Conservation (phyloP, 2,888 invertebrate genomes). For the Pollenia angustigena region DNA sequence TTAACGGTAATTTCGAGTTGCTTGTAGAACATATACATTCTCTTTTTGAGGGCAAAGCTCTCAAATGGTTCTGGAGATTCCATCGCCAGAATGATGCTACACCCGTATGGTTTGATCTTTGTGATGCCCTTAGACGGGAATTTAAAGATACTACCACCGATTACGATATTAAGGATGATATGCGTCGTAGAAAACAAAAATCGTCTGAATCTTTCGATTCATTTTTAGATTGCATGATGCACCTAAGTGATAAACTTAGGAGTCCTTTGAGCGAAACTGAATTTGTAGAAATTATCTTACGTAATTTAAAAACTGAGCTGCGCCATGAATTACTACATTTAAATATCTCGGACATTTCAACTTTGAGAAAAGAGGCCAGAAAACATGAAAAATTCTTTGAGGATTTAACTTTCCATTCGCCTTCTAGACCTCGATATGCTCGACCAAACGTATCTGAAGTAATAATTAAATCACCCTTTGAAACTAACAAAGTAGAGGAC, state of each 20-base stretch:
- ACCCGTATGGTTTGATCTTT: not conserved
- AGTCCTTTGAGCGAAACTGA: not conserved
- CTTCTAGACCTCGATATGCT: not conserved
- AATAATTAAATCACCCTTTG: slow-evolving; percentile 14
- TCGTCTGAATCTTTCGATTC: not conserved
- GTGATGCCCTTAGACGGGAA: slow-evolving; percentile 19
- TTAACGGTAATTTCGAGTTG: slow-evolving; percentile 41
- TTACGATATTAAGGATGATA: slow-evolving; percentile 13
- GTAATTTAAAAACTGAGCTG: slow-evolving; percentile 33
- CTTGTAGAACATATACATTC: not conserved
- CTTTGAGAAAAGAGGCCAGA: not conserved
- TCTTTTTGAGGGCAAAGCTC: slow-evolving; percentile 48
- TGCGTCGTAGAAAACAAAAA: slow-evolving; percentile 1
- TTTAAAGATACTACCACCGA: slow-evolving; percentile 37
- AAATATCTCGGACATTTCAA: not conserved
- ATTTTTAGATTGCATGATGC: not conserved
- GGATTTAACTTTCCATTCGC: not conserved
- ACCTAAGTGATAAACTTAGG: slow-evolving; percentile 4
- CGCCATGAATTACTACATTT: slow-evolving; percentile 22
- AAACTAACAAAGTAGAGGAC: not conserved
- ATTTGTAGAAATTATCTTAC: slow-evolving; percentile 8
- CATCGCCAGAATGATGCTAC: slow-evolving; percentile 29
- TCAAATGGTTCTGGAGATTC: slow-evolving; percentile 55
- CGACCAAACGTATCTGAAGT: not conserved
- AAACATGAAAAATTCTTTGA: slow-evolving; percentile 49